Conservation (phyloP, 2,113 vertebrate species). For the Paramormyrops kingsleyae region DNA sequence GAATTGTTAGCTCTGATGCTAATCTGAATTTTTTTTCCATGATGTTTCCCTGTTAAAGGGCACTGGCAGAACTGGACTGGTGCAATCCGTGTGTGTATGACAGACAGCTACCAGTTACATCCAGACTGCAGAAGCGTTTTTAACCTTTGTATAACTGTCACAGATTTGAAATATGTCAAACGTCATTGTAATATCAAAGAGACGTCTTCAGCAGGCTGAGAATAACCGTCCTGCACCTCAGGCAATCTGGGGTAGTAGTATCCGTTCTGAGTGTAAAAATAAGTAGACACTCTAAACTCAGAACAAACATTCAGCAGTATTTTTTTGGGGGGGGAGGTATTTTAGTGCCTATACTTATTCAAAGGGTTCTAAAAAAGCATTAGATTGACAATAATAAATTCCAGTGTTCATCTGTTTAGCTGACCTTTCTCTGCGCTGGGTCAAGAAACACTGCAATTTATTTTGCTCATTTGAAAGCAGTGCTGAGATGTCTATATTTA, state of each 20-base stretch:
- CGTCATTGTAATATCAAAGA: background rate
- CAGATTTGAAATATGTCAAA: background rate
- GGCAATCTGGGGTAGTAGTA: background rate
- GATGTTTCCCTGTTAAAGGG: background rate
- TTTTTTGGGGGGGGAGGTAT: background rate
- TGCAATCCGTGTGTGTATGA: background rate
- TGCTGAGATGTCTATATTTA: background rate
- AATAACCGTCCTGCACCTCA: background rate
- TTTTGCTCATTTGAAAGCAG: background rate
- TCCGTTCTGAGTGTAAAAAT: background rate
- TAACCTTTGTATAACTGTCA: conserved; percentile 5
- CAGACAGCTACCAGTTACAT: background rate
- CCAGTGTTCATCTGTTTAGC: background rate
- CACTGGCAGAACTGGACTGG: background rate
- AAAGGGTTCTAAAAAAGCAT: background rate
- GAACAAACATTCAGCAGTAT: conserved; percentile 4
- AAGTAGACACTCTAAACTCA: background rate
- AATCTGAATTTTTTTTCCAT: background rate
- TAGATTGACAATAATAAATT: conserved; percentile 6
- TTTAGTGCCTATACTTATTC: background rate
- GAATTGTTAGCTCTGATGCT: background rate
- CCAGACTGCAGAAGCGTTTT: background rate
- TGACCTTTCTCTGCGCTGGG: background rate
- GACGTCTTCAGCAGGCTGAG: background rate
- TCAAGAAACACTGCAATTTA: background rate